A percentile compares a stretch with the other conserved stretches of the same genome.
Evolutionary conservation across 2,113 vertebrate species (phyloP).

Genomic region (Pelobates fuscus): DNA sequence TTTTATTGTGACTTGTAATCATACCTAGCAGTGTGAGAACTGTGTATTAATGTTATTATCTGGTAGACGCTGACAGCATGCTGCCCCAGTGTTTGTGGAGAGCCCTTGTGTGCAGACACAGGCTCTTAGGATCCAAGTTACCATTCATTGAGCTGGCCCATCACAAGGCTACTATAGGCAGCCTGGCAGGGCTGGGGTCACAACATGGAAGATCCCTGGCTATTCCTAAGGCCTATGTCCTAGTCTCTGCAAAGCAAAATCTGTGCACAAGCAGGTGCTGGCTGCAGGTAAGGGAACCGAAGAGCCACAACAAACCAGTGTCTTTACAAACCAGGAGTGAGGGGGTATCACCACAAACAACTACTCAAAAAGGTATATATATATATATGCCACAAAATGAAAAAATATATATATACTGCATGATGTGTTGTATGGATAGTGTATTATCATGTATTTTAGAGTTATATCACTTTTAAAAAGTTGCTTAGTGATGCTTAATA

Average conservation of each 20-base stretch:
- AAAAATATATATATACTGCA: too few species aligned
- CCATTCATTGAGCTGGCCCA: background rate
- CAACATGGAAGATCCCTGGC: background rate
- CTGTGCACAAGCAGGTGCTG: slow-evolving; percentile 57
- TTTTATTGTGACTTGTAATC: too few species aligned
- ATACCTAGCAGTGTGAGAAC: too few species aligned
- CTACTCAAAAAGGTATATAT: slow-evolving; percentile 79
- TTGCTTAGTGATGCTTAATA: too few species aligned
- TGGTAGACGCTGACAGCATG: background rate
- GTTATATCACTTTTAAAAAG: too few species aligned
- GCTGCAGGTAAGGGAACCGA: slow-evolving; percentile 19
- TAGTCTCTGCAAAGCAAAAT: slow-evolving; percentile 15
- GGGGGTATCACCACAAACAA: slow-evolving; percentile 61
- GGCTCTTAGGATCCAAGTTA: background rate
- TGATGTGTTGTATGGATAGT: too few species aligned
- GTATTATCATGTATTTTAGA: too few species aligned
- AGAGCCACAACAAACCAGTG: slow-evolving; percentile 48
- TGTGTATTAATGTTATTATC: too few species aligned
- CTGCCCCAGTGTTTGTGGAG: slow-evolving; percentile 12
- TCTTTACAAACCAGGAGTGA: slow-evolving; percentile 61
- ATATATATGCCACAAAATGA: too few species aligned
- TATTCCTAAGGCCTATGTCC: background rate
- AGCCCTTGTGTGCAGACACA: background rate
- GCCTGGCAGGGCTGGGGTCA: background rate
- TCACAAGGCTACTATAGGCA: background rate